Conservation (phyloP, 2,113 vertebrate genomes). For the Epinephelus moara region DNA sequence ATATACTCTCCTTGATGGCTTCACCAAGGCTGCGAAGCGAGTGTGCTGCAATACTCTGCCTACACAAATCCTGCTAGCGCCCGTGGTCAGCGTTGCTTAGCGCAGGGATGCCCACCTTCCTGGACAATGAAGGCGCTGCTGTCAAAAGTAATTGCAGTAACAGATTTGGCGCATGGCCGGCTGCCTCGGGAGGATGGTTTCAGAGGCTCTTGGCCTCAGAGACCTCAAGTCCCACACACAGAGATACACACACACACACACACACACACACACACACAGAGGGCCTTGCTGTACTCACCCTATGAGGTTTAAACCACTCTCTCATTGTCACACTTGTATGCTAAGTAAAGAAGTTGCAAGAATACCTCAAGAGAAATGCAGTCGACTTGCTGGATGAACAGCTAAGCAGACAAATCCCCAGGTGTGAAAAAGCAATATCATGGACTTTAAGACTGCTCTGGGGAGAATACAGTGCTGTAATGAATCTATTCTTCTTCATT, state of each 20-base stretch:
- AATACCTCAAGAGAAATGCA: slow-evolving; percentile 30
- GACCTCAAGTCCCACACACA: background rate
- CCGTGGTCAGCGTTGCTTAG: slow-evolving; percentile 50
- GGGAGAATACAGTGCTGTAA: slow-evolving; percentile 19
- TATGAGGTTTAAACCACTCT: background rate
- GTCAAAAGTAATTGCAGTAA: slow-evolving; percentile 59
- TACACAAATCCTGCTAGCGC: slow-evolving; percentile 29
- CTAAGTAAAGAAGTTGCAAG: slow-evolving; percentile 51
- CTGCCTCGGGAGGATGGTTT: slow-evolving; percentile 27
- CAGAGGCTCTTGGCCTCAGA: slow-evolving; percentile 23
- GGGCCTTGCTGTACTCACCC: slow-evolving; percentile 24
- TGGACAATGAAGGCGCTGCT: slow-evolving; percentile 42
- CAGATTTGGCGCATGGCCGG: slow-evolving; percentile 46
- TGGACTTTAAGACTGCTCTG: slow-evolving; percentile 21
- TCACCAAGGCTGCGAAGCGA: slow-evolving; percentile 19
- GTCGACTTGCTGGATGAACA: slow-evolving; percentile 36
- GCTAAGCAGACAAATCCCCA: slow-evolving; percentile 56
- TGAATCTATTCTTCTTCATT: slow-evolving; percentile 37
- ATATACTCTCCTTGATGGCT: slow-evolving; percentile 41
- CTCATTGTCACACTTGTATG: slow-evolving; percentile 29
- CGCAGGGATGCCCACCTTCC: slow-evolving; percentile 31
- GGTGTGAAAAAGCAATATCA: slow-evolving; percentile 59
- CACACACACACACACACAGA: background rate
- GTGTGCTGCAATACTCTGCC: slow-evolving; percentile 31
- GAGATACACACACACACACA: background rate